Conservation (phyloP, 92 coral and sea anemone species). For the Porites lobata region DNA sequence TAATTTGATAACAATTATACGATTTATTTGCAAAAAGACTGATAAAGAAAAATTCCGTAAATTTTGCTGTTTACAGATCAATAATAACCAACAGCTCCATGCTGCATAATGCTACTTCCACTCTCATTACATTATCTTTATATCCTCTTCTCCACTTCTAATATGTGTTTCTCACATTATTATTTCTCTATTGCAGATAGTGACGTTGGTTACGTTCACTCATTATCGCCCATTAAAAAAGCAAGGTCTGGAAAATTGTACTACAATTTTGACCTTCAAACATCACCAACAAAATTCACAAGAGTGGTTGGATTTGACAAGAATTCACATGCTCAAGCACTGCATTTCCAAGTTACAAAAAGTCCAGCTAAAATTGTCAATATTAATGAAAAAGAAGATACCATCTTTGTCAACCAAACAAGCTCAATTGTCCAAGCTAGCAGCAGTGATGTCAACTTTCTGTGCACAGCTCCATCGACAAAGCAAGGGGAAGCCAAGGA, state of each 20-base stretch:
- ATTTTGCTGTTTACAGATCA: too few relatives aligned
- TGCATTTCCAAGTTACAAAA: constrained; percentile 19
- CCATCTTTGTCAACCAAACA: background rate
- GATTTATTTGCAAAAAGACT: too few relatives aligned
- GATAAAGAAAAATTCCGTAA: too few relatives aligned
- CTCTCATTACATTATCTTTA: too few relatives aligned
- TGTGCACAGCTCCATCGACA: background rate
- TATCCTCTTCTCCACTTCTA: too few relatives aligned
- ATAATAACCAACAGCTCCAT: too few relatives aligned
- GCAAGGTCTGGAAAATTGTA: background rate
- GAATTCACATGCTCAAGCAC: constrained; percentile 8
- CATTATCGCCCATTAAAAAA: too few relatives aligned
- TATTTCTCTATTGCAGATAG: too few relatives aligned
- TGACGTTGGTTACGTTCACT: too few relatives aligned
- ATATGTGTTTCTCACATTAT: too few relatives aligned
- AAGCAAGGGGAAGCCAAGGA: background rate
- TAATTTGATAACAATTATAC: too few relatives aligned
- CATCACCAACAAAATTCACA: background rate
- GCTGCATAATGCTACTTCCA: too few relatives aligned
- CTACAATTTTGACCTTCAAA: background rate
- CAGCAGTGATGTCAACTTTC: background rate
- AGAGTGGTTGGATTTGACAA: constrained; percentile 21
- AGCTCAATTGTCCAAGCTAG: constrained; percentile 1
- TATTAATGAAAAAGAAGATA: background rate
- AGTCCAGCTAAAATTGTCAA: constrained; percentile 21